Percentiles rank a stretch among this genome's conserved stretches.
phyloP scores from a whole-genome alignment of 2,888 invertebrate genomes.

The Iselma pallidipennis region DNA sequence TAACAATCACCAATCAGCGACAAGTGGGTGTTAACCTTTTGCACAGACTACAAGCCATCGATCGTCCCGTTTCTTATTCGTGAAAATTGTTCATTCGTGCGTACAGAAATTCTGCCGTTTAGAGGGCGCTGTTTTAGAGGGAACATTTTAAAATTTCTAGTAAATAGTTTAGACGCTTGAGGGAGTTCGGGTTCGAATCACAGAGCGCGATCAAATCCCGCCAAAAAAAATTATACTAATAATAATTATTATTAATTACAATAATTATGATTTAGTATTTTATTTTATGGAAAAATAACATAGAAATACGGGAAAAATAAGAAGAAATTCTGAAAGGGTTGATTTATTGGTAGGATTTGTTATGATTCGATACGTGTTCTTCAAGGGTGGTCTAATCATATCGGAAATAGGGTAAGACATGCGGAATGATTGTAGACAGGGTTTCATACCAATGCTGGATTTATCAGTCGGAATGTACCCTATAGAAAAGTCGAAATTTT shows the following conservation, averaged over 20 bases:
- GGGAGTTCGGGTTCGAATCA: conserved; percentile 40
- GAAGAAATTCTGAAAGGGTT: not conserved
- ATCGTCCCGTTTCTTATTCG: conserved; percentile 36
- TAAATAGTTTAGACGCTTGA: conserved; percentile 29
- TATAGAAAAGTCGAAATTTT: not conserved
- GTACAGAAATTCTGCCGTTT: conserved; percentile 50
- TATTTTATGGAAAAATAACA: too few species aligned
- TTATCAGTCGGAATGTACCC: not conserved
- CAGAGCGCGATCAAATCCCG: too few species aligned
- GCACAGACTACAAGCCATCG: conserved; percentile 28
- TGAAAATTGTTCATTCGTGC: conserved; percentile 53
- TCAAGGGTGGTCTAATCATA: conserved; percentile 46
- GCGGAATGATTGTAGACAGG: conserved; percentile 52
- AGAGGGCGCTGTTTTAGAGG: conserved; percentile 52
- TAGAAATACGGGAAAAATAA: too few species aligned
- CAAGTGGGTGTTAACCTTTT: conserved; percentile 1
- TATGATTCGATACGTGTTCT: conserved; percentile 47
- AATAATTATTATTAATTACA: too few species aligned
- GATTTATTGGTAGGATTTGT: conserved; percentile 42
- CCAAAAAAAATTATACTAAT: too few species aligned
- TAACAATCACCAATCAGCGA: conserved; percentile 33
- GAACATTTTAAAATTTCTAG: conserved; percentile 19
- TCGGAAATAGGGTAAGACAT: conserved; percentile 55
- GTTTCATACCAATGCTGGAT: conserved; percentile 11
- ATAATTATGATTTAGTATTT: too few species aligned